These are phyloP conservation scores for Nephrotoma appendiculata DNA, from an alignment of 2,888 invertebrate genomes.

Conservation along the genomic window DNA sequence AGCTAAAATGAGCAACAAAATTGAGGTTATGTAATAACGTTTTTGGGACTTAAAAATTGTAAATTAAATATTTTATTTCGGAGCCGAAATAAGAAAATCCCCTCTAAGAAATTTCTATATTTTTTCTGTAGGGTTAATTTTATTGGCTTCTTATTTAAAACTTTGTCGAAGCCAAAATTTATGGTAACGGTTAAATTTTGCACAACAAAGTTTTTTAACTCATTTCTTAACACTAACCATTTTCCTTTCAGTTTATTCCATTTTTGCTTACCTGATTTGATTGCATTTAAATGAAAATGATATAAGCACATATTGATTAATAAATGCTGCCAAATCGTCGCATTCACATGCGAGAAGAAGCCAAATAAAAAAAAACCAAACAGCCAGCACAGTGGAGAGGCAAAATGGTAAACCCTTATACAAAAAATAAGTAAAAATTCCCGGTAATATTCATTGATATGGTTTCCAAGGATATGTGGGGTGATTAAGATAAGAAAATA, in stretches of 20 bases:
- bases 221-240: not conserved
- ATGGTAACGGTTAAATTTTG: no score
- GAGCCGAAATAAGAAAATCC: no score
- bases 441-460: not conserved
- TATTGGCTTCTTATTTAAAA: no score
- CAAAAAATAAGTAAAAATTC: not conserved
- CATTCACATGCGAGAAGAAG: not conserved
- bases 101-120: no score
- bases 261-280: not conserved
- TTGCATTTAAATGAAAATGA: not conserved
- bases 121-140: no score
- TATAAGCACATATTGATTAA: not conserved
- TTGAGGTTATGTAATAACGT: no score
- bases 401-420: not conserved
- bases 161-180: no score
- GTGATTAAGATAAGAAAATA: not conserved
- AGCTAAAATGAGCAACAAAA: no score
- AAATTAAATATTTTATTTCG: no score
- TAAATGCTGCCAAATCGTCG: not conserved
- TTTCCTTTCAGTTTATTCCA: not conserved
- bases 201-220: not conserved
- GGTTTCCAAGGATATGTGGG: not conserved
- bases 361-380: not conserved
- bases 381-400: not conserved
- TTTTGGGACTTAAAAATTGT: no score